phyloP scores from a whole-genome alignment of 2,797 vertebrate genomes.

The Podargus strigoides region DNA sequence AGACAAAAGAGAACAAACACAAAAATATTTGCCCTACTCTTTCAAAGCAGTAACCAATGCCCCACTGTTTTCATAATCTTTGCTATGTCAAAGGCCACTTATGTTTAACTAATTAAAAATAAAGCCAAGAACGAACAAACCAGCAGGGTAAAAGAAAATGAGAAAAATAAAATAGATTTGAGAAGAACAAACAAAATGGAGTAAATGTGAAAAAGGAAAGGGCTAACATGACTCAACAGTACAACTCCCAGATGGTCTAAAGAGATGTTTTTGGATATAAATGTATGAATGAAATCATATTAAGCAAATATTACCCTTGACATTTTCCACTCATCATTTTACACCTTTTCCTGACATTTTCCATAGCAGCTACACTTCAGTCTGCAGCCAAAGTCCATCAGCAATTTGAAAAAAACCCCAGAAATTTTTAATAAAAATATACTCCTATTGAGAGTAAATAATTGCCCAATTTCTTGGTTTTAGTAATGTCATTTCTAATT shows the following conservation, averaged over 20 bases:
- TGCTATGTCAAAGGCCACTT: slow-evolving; percentile 56
- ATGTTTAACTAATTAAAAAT: slow-evolving; percentile 64
- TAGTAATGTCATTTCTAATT: background rate
- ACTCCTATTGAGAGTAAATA: background rate
- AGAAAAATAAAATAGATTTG: slow-evolving; percentile 46
- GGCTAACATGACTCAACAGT: slow-evolving; percentile 44
- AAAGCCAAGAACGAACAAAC: slow-evolving; percentile 53
- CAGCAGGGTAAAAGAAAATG: slow-evolving; percentile 40
- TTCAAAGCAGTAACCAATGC: slow-evolving; percentile 31
- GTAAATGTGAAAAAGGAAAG: slow-evolving; percentile 37
- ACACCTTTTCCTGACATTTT: slow-evolving; percentile 44
- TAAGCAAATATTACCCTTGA: slow-evolving; percentile 18
- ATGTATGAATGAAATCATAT: slow-evolving; percentile 31
- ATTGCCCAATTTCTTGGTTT: background rate
- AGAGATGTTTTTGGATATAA: slow-evolving; percentile 30
- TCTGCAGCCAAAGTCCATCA: background rate
- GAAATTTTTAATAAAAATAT: background rate
- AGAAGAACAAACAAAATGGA: slow-evolving; percentile 43
- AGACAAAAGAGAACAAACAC: slow-evolving; percentile 33
- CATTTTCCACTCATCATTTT: slow-evolving; percentile 23
- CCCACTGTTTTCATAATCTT: slow-evolving; percentile 57
- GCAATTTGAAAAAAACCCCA: background rate
- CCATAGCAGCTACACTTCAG: background rate
- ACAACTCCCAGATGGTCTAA: slow-evolving; percentile 5
- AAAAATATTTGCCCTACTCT: slow-evolving; percentile 50